Evolutionary conservation across 35 echinoderm and acorn worm genomes (phyloP).

Genomic region (Patiria miniata): DNA sequence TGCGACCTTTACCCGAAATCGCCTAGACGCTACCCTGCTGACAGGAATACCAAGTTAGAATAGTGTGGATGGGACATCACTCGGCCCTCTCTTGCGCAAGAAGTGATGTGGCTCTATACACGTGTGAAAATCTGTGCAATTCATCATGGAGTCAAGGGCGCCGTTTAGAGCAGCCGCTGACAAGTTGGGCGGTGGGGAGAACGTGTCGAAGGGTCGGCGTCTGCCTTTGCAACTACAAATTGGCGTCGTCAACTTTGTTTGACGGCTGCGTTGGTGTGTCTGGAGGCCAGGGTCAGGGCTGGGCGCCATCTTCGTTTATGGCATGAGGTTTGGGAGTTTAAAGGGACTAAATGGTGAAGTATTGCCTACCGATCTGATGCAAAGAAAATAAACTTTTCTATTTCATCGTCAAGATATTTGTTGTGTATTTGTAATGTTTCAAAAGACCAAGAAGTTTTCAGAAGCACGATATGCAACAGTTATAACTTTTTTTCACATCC

Average conservation of each 20-base stretch:
- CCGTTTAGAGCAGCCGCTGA: constrained; percentile 19
- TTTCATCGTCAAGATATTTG: no score
- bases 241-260: constrained; percentile 5
- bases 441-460: no score
- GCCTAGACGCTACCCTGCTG: no score
- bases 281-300: constrained; percentile 23
- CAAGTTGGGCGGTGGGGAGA: background rate
- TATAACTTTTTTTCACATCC: no score
- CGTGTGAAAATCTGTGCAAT: constrained; percentile 8
- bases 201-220: constrained; percentile 10
- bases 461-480: no score
- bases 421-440: no score
- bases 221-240: constrained; percentile 19
- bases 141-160: constrained; percentile 27
- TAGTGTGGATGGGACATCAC: background rate
- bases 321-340: background rate
- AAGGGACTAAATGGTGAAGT: background rate
- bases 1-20: no score
- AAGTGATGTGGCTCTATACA: background rate
- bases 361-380: no score
- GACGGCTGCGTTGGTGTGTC: background rate
- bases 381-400: no score
- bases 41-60: background rate
- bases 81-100: no score
- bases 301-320: constrained; percentile 1